These are phyloP conservation scores for Anoplius nigerrimus DNA, from an alignment of 2,888 invertebrate species.

Conservation along the genomic window DNA sequence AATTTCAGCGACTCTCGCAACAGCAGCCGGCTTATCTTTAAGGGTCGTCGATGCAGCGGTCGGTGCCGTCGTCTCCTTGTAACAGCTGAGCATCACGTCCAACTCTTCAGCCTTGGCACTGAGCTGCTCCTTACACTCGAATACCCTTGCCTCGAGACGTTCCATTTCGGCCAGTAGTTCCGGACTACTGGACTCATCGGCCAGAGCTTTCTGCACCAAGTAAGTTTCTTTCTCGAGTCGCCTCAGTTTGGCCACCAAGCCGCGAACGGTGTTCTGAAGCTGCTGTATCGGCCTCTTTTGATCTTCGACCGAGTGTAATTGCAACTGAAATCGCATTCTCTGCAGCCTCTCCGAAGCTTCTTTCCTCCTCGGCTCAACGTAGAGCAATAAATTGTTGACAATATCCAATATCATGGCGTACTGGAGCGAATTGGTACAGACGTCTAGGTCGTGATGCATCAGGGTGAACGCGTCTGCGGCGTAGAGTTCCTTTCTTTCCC, in stretches of 20 bases:
- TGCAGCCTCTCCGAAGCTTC: slow-evolving; percentile 92
- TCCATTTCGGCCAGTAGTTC: slow-evolving; percentile 83
- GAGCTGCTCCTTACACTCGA: slow-evolving; percentile 92
- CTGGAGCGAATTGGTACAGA: slow-evolving; percentile 95
- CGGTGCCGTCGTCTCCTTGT: slow-evolving; percentile 86
- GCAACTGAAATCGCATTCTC: slow-evolving; percentile 95
- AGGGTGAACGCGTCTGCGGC: slow-evolving; percentile 98
- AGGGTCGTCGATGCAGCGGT: slow-evolving; percentile 77
- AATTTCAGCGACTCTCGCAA: slow-evolving; percentile 92
- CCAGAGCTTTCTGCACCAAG: slow-evolving; percentile 86
- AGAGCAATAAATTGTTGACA: slow-evolving; percentile 96
- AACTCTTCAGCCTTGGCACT: slow-evolving; percentile 93
- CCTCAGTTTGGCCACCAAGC: slow-evolving; percentile 87
- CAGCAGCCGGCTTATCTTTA: slow-evolving; percentile 84
- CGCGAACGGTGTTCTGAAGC: slow-evolving; percentile 85
- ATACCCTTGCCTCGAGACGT: slow-evolving; percentile 85
- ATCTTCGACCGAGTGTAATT: slow-evolving; percentile 93
- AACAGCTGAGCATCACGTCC: slow-evolving; percentile 95
- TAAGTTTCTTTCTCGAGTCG: slow-evolving; percentile 93
- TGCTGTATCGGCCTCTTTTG: slow-evolving; percentile 94
- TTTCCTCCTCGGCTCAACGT: slow-evolving; percentile 96
- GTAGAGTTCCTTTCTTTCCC: slow-evolving; percentile 86
- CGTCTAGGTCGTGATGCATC: slow-evolving; percentile 98
- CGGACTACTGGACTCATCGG: slow-evolving; percentile 81
- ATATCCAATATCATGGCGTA: slow-evolving; percentile 98